Percentiles rank a stretch among this genome's conserved stretches.
Evolutionary conservation across 1,140 invertebrate genomes (phyloP).

Genomic region (Penaeus vannamei): DNA sequence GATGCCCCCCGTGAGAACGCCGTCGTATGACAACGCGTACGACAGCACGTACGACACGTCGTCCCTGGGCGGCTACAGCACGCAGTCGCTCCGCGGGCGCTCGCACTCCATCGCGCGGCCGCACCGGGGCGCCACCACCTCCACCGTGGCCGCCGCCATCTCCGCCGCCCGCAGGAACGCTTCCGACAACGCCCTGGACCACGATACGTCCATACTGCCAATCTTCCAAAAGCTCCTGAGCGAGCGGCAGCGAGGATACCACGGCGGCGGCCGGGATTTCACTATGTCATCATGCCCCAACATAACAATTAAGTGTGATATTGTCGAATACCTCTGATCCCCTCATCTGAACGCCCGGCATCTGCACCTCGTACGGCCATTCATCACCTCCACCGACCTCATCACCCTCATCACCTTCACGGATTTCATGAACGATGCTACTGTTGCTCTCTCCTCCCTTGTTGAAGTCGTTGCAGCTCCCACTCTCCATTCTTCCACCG

Average conservation of each 20-base stretch:
- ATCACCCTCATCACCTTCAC: too few species aligned
- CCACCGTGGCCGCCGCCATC: slow-evolving; percentile 67
- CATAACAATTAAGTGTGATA: slow-evolving; percentile 96
- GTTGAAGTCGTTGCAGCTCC: too few species aligned
- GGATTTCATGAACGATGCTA: too few species aligned
- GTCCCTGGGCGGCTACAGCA: slow-evolving; percentile 43
- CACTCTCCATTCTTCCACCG: too few species aligned
- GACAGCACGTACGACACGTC: slow-evolving; percentile 41
- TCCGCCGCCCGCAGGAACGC: slow-evolving; percentile 77
- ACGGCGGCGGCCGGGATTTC: slow-evolving; percentile 72
- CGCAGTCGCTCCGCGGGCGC: slow-evolving; percentile 43
- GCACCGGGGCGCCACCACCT: slow-evolving; percentile 62
- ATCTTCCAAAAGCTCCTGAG: slow-evolving; percentile 92
- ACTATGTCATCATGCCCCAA: slow-evolving; percentile 91
- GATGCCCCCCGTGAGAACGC: slow-evolving; percentile 68
- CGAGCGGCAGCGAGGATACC: slow-evolving; percentile 77
- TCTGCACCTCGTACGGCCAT: neutral
- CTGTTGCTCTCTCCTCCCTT: too few species aligned
- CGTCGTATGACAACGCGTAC: slow-evolving; percentile 53
- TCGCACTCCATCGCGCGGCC: slow-evolving; percentile 11
- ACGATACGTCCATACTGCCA: slow-evolving; percentile 81
- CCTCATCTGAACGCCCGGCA: neutral
- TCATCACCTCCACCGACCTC: too few species aligned
- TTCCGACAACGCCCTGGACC: slow-evolving; percentile 81
- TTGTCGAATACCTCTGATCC: slow-evolving; percentile 90